Conservation (phyloP, 1,140 invertebrate genomes). For the Eriosoma lanigerum region DNA sequence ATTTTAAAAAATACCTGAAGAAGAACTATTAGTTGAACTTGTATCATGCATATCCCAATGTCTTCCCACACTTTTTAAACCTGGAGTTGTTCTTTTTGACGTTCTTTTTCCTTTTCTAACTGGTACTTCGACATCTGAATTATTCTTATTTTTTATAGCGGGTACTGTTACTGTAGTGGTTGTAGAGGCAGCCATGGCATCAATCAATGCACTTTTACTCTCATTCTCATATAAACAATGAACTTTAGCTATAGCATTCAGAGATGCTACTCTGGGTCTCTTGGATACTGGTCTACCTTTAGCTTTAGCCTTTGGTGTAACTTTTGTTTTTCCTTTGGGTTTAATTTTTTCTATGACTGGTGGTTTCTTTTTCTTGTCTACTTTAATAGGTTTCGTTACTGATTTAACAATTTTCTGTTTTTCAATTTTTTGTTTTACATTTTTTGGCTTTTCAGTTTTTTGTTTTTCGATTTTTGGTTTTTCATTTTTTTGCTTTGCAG, state of each 20-base stretch:
- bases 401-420: conserved; percentile 8
- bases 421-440: not conserved
- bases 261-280: conserved; percentile 78
- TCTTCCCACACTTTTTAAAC: conserved; percentile 74
- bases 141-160: conserved; percentile 56
- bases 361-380: conserved; percentile 42
- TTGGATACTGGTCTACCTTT: conserved; percentile 66
- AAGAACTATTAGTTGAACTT: conserved; percentile 62
- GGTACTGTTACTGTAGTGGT: not conserved
- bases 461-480: conserved; percentile 31
- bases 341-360: conserved; percentile 22
- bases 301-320: not conserved
- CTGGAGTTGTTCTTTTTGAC: conserved; percentile 71
- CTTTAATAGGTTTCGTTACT: not conserved
- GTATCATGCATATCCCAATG: conserved; percentile 76
- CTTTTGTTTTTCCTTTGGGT: conserved; percentile 20
- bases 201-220: conserved; percentile 58
- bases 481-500: conserved; percentile 18
- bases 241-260: conserved; percentile 89
- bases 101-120: conserved; percentile 58
- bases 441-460: conserved; percentile 11
- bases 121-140: conserved; percentile 57
- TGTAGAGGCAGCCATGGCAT: conserved; percentile 38
- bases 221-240: conserved; percentile 90
- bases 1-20: conserved; percentile 56